A percentile compares a stretch with the other conserved stretches of the same genome.
Evolutionary conservation across 2,113 vertebrate species (phyloP).

Genomic region (Coturnix japonica): DNA sequence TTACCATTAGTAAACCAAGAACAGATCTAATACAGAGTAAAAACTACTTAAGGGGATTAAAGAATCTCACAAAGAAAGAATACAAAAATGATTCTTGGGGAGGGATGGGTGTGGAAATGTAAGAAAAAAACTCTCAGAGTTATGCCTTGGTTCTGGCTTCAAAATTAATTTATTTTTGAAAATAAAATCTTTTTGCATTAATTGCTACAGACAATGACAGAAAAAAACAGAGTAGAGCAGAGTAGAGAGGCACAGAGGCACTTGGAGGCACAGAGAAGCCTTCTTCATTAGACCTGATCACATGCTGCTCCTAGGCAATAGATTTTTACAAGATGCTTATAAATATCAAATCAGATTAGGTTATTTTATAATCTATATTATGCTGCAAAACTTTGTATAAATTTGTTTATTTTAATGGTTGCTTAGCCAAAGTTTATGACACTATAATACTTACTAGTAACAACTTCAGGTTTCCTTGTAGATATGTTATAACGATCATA

Average conservation of each 20-base stretch:
- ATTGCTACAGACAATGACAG: neutral
- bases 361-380: neutral
- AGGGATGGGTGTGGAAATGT: neutral
- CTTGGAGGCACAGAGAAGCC: neutral
- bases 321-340: neutral
- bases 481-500: neutral
- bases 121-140: neutral
- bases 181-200: neutral
- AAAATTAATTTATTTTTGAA: neutral
- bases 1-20: neutral
- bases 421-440: neutral
- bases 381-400: neutral
- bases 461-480: neutral
- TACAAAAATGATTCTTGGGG: neutral
- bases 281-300: neutral
- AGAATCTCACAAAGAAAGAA: neutral
- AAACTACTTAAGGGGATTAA: neutral
- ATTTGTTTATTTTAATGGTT: neutral
- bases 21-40: neutral
- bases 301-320: neutral
- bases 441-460: neutral
- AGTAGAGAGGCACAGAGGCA: no score
- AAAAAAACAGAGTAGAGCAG: neutral
- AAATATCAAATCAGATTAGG: neutral
- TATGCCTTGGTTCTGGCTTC: neutral